Percentiles rank a stretch among this genome's conserved stretches.
These are phyloP conservation scores for Pomatostomus ruficeps DNA, from an alignment of 2,113 vertebrate species.

Conservation along the genomic window DNA sequence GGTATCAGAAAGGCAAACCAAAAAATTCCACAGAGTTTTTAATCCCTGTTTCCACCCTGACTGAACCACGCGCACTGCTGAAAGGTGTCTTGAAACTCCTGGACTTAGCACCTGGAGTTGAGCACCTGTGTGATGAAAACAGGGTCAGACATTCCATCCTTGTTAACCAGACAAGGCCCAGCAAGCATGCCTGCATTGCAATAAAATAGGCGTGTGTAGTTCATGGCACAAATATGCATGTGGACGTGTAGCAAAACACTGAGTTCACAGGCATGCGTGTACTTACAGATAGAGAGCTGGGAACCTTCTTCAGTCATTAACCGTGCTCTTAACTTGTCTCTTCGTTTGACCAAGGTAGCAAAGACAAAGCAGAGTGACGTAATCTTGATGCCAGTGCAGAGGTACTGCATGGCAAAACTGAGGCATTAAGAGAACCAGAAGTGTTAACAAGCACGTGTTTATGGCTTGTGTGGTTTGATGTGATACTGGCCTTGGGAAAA, in stretches of 20 bases:
- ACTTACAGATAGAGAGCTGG: background rate
- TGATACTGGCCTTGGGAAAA: background rate
- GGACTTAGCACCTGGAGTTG: background rate
- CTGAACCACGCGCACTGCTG: background rate
- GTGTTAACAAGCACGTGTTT: background rate
- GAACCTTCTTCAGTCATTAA: background rate
- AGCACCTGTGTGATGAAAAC: background rate
- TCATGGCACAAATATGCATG: background rate
- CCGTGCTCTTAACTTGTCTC: background rate
- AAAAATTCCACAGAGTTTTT: background rate
- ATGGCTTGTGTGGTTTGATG: background rate
- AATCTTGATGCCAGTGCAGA: background rate
- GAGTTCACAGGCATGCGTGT: accelerated
- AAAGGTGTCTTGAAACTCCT: background rate
- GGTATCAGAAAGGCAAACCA: background rate
- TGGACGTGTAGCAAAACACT: background rate
- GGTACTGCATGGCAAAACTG: background rate
- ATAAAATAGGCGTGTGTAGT: background rate
- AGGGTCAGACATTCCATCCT: background rate
- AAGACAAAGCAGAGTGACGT: background rate
- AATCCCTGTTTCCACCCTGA: background rate
- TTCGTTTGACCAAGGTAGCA: background rate
- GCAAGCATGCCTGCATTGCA: background rate
- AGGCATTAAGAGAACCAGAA: background rate
- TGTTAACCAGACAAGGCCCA: background rate